Percentiles rank a stretch among this genome's conserved stretches.
Evolutionary conservation across 2,888 invertebrate species (phyloP).

Genomic region (Branchipolynoe longqiensis): DNA sequence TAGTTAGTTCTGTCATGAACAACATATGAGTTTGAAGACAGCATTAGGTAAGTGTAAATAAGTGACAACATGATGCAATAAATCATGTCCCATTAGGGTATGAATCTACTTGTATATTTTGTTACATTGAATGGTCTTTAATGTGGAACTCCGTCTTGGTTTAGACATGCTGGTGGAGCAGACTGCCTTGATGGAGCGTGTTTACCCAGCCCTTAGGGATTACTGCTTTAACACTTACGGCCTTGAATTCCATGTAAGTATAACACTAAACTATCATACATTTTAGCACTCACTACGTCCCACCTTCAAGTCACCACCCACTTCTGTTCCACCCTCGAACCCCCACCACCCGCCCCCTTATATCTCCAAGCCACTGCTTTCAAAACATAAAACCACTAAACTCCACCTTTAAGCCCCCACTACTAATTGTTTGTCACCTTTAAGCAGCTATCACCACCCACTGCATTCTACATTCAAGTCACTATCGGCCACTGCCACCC

Average conservation of each 20-base stretch:
- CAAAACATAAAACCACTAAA: not conserved
- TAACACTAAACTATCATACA: not conserved
- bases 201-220: conserved; percentile 76
- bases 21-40: no score
- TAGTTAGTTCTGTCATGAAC: no score
- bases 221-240: conserved; percentile 77
- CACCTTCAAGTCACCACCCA: not conserved
- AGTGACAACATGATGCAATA: no score
- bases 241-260: conserved; percentile 77
- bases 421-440: no score
- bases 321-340: no score
- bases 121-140: not conserved
- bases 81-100: not conserved
- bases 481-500: no score
- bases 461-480: no score
- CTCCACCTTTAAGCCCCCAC: not conserved
- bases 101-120: not conserved
- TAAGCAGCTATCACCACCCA: no score
- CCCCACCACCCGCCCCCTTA: no score
- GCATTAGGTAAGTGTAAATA: no score
- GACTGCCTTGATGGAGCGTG: conserved; percentile 71
- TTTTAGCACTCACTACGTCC: not conserved
- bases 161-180: conserved; percentile 76
- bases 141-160: not conserved
- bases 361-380: no score